Percentiles rank a stretch among this genome's conserved stretches.
Conservation (phyloP, 2,888 invertebrate genomes). For the Didymodactylos carnosus region DNA sequence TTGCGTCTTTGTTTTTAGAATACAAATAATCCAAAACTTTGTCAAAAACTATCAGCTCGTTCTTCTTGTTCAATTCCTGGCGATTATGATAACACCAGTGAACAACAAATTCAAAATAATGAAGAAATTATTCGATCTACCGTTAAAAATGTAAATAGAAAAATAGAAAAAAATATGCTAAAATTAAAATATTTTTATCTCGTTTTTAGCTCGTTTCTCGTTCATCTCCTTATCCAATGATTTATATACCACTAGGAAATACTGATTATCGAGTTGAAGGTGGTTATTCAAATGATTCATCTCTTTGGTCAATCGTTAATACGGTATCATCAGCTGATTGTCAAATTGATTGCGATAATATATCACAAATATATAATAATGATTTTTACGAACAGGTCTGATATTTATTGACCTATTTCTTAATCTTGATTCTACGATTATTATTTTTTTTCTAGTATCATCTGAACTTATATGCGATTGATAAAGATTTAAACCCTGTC, state of each 20-base stretch:
- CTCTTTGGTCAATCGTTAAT: not conserved
- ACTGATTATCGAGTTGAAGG: not conserved
- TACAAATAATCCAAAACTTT: too few species aligned
- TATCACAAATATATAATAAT: not conserved
- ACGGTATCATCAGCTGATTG: not conserved
- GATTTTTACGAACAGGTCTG: not conserved
- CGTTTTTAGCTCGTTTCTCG: not conserved
- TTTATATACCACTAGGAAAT: not conserved
- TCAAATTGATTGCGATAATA: not conserved
- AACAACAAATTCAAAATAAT: not conserved
- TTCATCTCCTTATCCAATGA: not conserved
- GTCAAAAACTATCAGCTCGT: not conserved
- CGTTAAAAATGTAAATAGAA: not conserved
- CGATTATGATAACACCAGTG: not conserved
- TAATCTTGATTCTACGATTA: too few species aligned
- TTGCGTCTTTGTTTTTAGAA: too few species aligned
- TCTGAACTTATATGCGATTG: not conserved
- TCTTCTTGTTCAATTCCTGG: not conserved
- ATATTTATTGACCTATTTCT: not conserved
- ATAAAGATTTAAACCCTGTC: not conserved
- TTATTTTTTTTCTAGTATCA: not conserved
- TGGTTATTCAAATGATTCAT: not conserved
- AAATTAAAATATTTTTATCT: too few species aligned
- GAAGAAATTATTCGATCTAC: not conserved
- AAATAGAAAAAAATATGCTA: too few species aligned